These are phyloP conservation scores for Lathamus discolor DNA, from an alignment of 2,113 vertebrate species.

Conservation along the genomic window DNA sequence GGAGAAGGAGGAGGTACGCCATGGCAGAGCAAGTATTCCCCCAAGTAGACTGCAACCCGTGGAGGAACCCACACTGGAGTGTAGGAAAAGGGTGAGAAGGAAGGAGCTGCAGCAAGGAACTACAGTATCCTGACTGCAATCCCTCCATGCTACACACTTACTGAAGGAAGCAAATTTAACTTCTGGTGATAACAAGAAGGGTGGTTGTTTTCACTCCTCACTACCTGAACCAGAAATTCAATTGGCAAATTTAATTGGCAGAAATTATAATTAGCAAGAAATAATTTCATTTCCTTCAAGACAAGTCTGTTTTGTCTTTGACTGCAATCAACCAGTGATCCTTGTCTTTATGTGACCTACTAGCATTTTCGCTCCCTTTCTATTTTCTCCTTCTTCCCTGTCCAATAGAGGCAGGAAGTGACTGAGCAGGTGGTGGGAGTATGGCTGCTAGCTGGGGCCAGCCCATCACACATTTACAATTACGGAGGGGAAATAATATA, in stretches of 20 bases:
- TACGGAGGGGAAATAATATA: background rate
- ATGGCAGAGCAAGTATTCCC: background rate
- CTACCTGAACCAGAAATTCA: background rate
- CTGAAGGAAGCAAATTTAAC: background rate
- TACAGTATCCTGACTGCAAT: background rate
- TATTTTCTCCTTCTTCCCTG: background rate
- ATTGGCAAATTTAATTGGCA: background rate
- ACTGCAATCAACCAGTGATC: background rate
- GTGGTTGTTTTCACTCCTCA: background rate
- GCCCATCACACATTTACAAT: background rate
- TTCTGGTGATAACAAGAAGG: background rate
- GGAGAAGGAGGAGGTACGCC: background rate
- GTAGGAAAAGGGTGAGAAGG: background rate
- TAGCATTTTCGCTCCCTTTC: background rate
- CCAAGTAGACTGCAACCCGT: background rate
- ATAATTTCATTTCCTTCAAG: background rate
- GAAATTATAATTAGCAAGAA: background rate
- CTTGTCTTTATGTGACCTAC: background rate
- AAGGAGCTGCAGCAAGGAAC: background rate
- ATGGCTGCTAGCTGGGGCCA: background rate
- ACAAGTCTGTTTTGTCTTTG: background rate
- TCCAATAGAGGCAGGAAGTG: background rate
- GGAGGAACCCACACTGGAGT: background rate
- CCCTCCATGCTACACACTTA: background rate
- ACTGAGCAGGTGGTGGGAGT: background rate